Evolutionary conservation across 1,140 invertebrate genomes (phyloP).

Genomic region (Cydia fagiglandana): DNA sequence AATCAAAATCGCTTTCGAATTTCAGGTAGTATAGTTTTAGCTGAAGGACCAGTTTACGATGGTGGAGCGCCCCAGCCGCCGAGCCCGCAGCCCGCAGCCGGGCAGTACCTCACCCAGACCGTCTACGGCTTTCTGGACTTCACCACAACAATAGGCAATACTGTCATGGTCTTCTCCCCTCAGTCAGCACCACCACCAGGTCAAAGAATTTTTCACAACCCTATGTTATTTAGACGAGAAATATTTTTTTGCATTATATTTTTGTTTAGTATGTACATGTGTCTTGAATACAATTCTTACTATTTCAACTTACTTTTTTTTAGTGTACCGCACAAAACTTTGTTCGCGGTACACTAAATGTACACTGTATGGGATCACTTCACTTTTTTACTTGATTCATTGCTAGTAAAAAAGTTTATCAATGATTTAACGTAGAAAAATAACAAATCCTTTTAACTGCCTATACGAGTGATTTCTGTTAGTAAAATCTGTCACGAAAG

Average conservation of each 20-base stretch:
- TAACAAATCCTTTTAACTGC: no score
- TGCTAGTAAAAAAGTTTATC: no score
- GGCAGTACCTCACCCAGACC: conserved; percentile 84
- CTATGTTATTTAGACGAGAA: background rate
- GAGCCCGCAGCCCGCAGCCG: conserved; percentile 40
- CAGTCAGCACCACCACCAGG: conserved; percentile 83
- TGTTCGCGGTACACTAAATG: no score
- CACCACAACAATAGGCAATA: conserved; percentile 93
- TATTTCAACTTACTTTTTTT: no score
- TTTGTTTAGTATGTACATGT: no score
- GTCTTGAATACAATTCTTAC: no score
- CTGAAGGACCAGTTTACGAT: conserved; percentile 51
- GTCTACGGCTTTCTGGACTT: conserved; percentile 95
- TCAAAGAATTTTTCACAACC: conserved; percentile 40
- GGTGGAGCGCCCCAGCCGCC: conserved; percentile 42
- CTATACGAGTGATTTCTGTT: no score
- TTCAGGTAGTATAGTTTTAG: conserved; percentile 51
- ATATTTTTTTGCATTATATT: background rate
- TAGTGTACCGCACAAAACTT: no score
- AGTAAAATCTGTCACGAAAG: no score
- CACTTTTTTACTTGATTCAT: no score
- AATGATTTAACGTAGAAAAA: no score
- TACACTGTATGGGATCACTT: no score
- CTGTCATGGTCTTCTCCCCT: conserved; percentile 93
- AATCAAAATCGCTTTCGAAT: conserved; percentile 33